Percentiles rank a stretch among this genome's conserved stretches.
Evolutionary conservation across 2,113 vertebrate species (phyloP).

Genomic region (Pica pica): DNA sequence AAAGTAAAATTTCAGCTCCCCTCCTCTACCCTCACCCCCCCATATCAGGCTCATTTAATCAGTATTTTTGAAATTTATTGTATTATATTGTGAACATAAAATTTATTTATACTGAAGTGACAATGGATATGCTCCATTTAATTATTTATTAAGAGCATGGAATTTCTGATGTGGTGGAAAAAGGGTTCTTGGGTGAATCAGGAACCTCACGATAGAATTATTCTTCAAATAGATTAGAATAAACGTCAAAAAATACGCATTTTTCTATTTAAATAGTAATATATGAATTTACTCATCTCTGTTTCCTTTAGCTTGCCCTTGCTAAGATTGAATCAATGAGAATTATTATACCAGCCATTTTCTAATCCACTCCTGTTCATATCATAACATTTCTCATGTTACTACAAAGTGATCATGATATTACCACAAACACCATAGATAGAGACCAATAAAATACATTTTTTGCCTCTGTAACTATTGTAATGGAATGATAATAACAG

Average conservation of each 20-base stretch:
- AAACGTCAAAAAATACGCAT: neutral
- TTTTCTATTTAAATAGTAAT: neutral
- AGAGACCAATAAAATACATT: neutral
- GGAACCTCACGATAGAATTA: neutral
- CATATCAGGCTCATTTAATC: neutral
- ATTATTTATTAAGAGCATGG: neutral
- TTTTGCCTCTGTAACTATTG: neutral
- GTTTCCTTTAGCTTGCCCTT: neutral
- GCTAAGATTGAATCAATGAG: neutral
- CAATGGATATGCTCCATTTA: neutral
- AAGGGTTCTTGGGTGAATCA: neutral
- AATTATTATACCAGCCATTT: neutral
- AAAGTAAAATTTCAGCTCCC: neutral
- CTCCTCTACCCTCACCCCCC: fast-evolving
- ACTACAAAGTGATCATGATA: neutral
- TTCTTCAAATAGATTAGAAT: neutral
- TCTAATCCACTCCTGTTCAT: neutral
- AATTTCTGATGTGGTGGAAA: neutral
- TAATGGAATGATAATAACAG: neutral
- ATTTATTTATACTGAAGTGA: neutral
- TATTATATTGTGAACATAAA: neutral
- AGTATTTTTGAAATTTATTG: neutral
- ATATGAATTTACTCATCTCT: neutral
- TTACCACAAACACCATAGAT: neutral
- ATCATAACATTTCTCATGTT: neutral